These are phyloP conservation scores for Oceanodroma tethys DNA, from an alignment of 2,113 vertebrate species.

Conservation along the genomic window DNA sequence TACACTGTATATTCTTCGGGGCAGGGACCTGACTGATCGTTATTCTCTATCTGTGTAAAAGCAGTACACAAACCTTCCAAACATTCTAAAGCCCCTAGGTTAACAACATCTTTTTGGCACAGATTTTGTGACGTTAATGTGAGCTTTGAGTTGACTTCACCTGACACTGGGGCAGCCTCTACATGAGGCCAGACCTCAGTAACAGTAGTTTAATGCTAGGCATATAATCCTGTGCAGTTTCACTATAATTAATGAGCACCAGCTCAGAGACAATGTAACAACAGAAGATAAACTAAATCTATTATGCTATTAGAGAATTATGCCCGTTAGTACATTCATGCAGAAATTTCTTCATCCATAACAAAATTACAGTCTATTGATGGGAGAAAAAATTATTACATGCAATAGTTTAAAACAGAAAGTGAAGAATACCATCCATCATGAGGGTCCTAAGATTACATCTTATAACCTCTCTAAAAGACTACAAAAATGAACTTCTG, in stretches of 20 bases:
- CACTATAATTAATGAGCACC: neutral
- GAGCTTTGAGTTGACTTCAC: neutral
- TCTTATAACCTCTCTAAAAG: neutral
- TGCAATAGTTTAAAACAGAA: neutral
- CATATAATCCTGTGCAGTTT: neutral
- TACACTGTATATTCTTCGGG: neutral
- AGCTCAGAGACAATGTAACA: neutral
- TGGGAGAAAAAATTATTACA: neutral
- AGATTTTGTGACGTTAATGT: neutral
- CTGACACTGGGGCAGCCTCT: neutral
- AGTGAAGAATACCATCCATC: neutral
- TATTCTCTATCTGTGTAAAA: accelerated
- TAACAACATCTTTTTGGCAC: neutral
- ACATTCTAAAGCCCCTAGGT: accelerated
- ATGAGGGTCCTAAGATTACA: neutral
- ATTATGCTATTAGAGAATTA: neutral
- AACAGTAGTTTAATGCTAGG: neutral
- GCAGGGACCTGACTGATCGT: neutral
- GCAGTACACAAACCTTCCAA: neutral
- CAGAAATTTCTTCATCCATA: neutral
- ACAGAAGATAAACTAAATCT: neutral
- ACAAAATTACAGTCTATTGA: neutral
- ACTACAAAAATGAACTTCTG: neutral
- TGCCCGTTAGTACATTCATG: neutral
- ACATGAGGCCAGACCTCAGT: neutral